Evolutionary conservation across 2,888 invertebrate genomes (phyloP), one percentile per base, ranked within the genome.

Genomic region (Chesias legatella): DNA sequence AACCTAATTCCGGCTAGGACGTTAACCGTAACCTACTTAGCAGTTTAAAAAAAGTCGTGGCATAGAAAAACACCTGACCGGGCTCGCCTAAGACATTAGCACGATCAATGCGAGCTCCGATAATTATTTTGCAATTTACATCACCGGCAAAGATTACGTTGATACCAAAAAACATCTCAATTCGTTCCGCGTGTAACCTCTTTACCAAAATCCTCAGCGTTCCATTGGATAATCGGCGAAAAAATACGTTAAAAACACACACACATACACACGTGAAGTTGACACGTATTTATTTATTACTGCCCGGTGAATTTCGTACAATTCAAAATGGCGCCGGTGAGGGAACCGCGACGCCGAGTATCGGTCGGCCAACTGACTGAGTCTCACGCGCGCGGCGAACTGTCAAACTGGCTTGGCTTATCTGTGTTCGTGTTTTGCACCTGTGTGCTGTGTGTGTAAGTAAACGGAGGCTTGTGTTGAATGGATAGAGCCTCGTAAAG

Each of bases 71-170:
- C 53, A 56, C 58, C 53, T 58, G 33, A 44, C 54, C 42, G 44
- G 35, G 22, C 43, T 51, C 45, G 55, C 63, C 61, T 60, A 53
- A 63, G 60, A 56, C 42, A 60, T 65, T 65, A 64, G 53, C 56
- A 49, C 51, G 54, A 51, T 48, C 56, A 56, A 62, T 67, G 63
- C 57, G 66, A 67, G 73, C 65, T 55, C 63, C 63, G 70, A 74
- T 78, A 77, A 79, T 79, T 75, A 75, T 73, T 77, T 77, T 60
- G 67, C 72, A 81, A 82, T 81, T 82, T 79, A 79, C 81, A 80
- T 80, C 72, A 79, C 65, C 58, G 63, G 52, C 35, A 43, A 46
- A 48, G 43, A 50, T 52, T 47, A 50, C 48, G 37, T 43, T 45
- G 42, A 48, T 36, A 49, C 35, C 36, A 53, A 49, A 45, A 52